Base-by-base conservation (phyloP, 2,113 vertebrate species). In the Hemiscyllium ocellatum region DNA sequence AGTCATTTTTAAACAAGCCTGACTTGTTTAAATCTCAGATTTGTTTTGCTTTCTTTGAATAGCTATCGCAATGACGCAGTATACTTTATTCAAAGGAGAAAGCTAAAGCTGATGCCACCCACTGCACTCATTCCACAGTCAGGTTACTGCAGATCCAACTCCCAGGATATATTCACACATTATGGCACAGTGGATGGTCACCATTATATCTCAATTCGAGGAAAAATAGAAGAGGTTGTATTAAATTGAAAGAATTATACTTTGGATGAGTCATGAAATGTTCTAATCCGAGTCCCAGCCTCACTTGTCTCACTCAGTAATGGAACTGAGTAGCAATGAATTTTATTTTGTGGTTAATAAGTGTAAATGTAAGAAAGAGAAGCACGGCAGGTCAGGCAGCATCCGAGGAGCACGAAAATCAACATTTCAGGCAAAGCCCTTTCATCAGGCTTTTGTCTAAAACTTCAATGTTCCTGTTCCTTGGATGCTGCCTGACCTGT, bases 21-120 rank as follows among this genome's bases (percentile, higher is more conserved):
- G 68, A 22, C n/a, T 68, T 70, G 50, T 56, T 83, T 50, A 89
- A 52, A 89, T 52, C 50, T 89, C 37, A 47, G 86, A 52, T 89
- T 89, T 89, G 26, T 89, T 89, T 89, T 50, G 20, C 65, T 94
- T 68, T 94, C 91, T 68, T 94, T 94, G n/a, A 94, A 42, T 94
- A 66, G 7, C 91, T 47, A 68, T n/a, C 91, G 69, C n/a, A 69
- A 94, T 94, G 19, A 37, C 42, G 65, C 42, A 37, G 33, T 56
- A n/a, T 15, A 20, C 20, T 8, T 91, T 65, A 65, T 91, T 91
- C n/a, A 65, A 91, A 91, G 50, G 24, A 65, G 89, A 29, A 89
- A 56, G 19, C 22, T 3, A 52, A 20, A 47, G 22, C 42, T 87
- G 85, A 26, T 12, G 24, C 26, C 50, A 61, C 56, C 5, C n/a